These are phyloP conservation scores for Coregonus ussuriensis DNA, from an alignment of 2,797 vertebrate species.

Conservation along the genomic window DNA sequence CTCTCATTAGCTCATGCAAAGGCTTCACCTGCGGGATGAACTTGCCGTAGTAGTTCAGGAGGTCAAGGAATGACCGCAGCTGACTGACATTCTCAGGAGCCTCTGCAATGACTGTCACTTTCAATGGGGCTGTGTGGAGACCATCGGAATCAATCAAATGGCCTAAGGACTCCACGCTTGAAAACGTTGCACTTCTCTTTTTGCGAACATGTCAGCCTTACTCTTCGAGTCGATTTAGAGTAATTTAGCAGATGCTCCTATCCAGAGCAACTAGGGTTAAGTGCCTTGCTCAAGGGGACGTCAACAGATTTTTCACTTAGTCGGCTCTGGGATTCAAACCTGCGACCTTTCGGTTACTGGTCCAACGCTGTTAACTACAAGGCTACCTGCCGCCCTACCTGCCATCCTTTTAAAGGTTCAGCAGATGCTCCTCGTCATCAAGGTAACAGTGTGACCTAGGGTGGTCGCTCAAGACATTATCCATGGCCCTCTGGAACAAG, in stretches of 20 bases:
- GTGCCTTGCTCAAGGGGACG: too few species aligned
- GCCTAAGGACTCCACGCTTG: constrained; percentile 1
- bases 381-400: too few species aligned
- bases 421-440: neutral
- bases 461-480: constrained; percentile 1
- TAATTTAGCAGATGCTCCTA: too few species aligned
- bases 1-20: neutral
- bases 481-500: constrained; percentile 15
- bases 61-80: neutral
- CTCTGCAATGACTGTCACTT: neutral
- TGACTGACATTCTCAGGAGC: constrained; percentile 3
- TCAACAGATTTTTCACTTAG: too few species aligned
- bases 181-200: neutral
- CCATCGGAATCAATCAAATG: neutral
- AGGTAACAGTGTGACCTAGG: constrained; percentile 1
- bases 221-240: neutral
- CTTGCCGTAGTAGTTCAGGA: neutral
- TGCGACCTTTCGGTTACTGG: too few species aligned
- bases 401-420: neutral
- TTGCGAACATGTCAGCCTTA: neutral
- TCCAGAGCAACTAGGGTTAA: too few species aligned
- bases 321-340: too few species aligned
- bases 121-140: neutral
- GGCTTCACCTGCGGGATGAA: neutral
- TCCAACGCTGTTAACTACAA: too few species aligned